These are phyloP conservation scores for Chironomus striatipennis DNA, from an alignment of 1,140 invertebrate genomes.

Conservation along the genomic window DNA sequence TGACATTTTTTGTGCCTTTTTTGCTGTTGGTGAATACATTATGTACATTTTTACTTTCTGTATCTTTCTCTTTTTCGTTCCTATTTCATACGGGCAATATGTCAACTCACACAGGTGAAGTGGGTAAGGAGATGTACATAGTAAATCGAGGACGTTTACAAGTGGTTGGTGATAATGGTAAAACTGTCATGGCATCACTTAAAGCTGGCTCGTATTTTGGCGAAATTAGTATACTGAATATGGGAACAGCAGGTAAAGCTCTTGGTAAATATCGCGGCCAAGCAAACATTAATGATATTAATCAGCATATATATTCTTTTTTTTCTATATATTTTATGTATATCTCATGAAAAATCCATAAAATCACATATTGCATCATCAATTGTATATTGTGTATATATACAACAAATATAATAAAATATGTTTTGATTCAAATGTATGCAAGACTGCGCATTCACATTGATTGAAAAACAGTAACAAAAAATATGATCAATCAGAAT, in stretches of 20 bases:
- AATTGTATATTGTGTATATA: too few species aligned
- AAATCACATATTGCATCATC: too few species aligned
- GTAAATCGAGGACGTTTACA: conserved; percentile 92
- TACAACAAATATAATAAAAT: too few species aligned
- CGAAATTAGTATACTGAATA: conserved; percentile 99
- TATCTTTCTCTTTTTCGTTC: too few species aligned
- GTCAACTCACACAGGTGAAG: conserved; percentile 67
- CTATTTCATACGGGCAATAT: neutral
- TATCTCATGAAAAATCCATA: neutral
- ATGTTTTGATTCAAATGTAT: too few species aligned
- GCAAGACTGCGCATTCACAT: too few species aligned
- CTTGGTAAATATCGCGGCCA: conserved; percentile 20
- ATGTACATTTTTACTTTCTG: too few species aligned
- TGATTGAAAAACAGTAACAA: too few species aligned
- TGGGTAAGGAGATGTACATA: conserved; percentile 99
- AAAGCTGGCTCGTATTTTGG: conserved; percentile 98
- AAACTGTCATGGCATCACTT: conserved; percentile 91
- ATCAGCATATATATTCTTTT: conserved; percentile 11
- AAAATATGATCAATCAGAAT: too few species aligned
- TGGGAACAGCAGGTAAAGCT: conserved; percentile 83
- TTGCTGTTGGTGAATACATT: too few species aligned
- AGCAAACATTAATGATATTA: conserved; percentile 21
- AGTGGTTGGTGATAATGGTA: conserved; percentile 94
- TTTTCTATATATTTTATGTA: neutral
- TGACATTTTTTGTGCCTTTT: neutral